Evolutionary conservation across 2,113 vertebrate species (phyloP).

Genomic region (Zosterops japonicus): DNA sequence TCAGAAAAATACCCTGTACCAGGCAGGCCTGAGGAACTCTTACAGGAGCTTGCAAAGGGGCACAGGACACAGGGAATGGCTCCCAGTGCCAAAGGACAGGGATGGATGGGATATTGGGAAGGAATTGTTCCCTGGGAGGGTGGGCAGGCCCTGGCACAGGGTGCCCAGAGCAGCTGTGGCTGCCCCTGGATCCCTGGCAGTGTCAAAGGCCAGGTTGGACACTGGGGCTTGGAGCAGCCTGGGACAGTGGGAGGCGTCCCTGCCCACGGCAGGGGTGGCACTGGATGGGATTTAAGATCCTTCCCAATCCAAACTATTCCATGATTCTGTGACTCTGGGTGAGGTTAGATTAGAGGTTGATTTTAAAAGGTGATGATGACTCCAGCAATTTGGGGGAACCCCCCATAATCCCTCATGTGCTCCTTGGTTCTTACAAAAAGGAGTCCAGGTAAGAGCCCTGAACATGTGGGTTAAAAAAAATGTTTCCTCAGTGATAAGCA

Average conservation of each 20-base stretch:
- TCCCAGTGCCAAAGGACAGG: not conserved
- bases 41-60: too few species aligned
- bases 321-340: not conserved
- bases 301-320: not conserved
- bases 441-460: not conserved
- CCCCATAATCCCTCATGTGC: accelerated
- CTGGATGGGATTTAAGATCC: accelerated
- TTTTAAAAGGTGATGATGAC: not conserved
- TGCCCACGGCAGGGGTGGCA: not conserved
- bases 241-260: not conserved
- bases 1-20: not conserved
- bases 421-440: not conserved
- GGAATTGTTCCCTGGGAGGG: not conserved
- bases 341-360: not conserved
- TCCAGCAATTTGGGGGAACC: not conserved
- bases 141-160: not conserved
- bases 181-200: not conserved
- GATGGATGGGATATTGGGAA: accelerated
- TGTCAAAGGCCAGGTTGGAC: not conserved
- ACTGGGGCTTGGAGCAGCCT: not conserved
- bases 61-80: not conserved
- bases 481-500: not conserved
- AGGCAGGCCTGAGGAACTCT: not conserved
- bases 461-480: not conserved
- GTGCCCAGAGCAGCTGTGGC: not conserved